A percentile compares a stretch with the other conserved stretches of the same genome.
Evolutionary conservation across 2,113 vertebrate species (phyloP).

Genomic region (Periophthalmodon schlosseri): DNA sequence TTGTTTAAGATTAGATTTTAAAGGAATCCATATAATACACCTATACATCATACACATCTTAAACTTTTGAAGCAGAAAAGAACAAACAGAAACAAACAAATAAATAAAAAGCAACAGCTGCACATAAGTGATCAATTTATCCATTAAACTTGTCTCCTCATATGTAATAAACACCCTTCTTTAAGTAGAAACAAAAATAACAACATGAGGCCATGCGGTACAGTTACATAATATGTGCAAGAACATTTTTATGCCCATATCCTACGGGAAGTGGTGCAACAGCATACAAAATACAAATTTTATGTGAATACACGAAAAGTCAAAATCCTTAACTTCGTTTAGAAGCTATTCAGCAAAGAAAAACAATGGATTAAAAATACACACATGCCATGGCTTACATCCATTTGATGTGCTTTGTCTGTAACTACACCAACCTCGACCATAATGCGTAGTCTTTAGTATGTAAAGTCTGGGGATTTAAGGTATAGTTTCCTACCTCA

Average conservation of each 20-base stretch:
- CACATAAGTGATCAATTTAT: conserved; percentile 18
- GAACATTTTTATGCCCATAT: conserved; percentile 27
- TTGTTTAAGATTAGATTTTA: neutral
- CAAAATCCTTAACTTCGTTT: conserved; percentile 29
- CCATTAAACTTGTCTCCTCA: conserved; percentile 22
- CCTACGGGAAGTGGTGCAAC: conserved; percentile 1
- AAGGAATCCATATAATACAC: neutral
- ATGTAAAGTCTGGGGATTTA: neutral
- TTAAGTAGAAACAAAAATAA: conserved; percentile 59
- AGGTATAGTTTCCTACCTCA: neutral
- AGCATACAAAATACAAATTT: neutral
- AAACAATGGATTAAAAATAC: conserved; percentile 17
- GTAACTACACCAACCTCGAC: neutral
- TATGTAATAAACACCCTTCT: conserved; percentile 17
- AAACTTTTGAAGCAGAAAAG: no score
- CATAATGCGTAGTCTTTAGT: neutral
- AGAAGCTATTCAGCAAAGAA: conserved; percentile 35
- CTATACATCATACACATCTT: neutral
- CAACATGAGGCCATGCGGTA: conserved; percentile 57
- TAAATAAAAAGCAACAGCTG: neutral
- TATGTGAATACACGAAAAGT: neutral
- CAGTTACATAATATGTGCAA: conserved; percentile 57
- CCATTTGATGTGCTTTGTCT: conserved; percentile 4
- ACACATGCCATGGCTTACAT: conserved; percentile 11
- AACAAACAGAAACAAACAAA: neutral